Evolutionary conservation across 2,113 vertebrate genomes (phyloP), one percentile per base, ranked within the genome.

Genomic region (Rhinichthys klamathensis): DNA sequence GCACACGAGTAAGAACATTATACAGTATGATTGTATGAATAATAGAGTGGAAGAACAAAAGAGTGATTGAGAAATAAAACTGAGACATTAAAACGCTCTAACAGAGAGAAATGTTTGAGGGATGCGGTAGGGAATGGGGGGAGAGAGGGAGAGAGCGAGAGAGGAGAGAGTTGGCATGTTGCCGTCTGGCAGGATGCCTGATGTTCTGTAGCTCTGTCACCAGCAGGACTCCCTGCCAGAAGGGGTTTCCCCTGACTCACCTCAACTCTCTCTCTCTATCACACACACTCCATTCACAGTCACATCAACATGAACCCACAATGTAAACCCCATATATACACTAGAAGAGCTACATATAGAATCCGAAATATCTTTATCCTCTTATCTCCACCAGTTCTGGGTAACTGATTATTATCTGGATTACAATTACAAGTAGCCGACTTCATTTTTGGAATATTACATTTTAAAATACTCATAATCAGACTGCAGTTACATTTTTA

Each of bases 211-310:
- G 90, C 88, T 92, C 90, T 88, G 86, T 93, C 93, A 91, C 77
- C 69, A 90, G 88, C 92, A 93, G 92, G 91, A 93, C 92, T 93
- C 92, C 91, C 92, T 93, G 92, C 93, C 92, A 94, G 92, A 91
- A 93, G 93, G 94, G 94, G 90, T 94, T 94, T 91, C 93, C 94
- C 94, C 92, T 90, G 83, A 92, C 90, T 90, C 89, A 91, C 92
- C 88, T 90, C 91, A 86, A 23, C 86, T 83, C 80, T 5, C 49
- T 5, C 49, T 16, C 49, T 86, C 89, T 85, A 7, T 10, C 85
- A 81, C 87, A 79, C 72, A 82, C 70, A 85, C 76, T 61, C 46
- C 46, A 82, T 21, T 27, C 27, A 83, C 56, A 56, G 23, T 41
- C 51, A 60, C 72, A 79, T 65, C 79, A 27, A 65, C 41, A 32